Conservation (phyloP, 2,888 invertebrate genomes). For the Thera obeliscata region DNA sequence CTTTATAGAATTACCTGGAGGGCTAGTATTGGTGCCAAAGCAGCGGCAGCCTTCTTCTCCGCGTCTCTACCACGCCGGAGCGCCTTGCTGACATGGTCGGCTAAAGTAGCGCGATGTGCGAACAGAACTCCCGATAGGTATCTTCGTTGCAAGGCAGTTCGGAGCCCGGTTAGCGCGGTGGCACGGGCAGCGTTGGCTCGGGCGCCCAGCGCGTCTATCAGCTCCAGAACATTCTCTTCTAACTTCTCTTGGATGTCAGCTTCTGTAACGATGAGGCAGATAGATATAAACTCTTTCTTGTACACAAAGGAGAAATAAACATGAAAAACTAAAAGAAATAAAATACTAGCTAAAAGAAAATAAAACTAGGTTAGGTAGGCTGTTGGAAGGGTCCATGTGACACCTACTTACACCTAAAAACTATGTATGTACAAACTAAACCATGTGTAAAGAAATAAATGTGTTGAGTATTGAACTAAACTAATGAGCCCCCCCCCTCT, state of each 20-base stretch:
- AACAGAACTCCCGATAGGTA: conserved; percentile 90
- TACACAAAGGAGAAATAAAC: too few relatives aligned
- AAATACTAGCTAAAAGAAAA: too few relatives aligned
- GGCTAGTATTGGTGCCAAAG: conserved; percentile 91
- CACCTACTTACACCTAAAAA: too few relatives aligned
- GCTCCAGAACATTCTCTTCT: conserved; percentile 94
- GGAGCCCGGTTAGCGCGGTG: conserved; percentile 88
- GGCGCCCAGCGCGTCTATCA: conserved; percentile 94
- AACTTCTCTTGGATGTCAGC: conserved; percentile 85
- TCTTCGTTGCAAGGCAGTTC: conserved; percentile 90
- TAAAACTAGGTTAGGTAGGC: too few relatives aligned
- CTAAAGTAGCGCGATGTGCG: conserved; percentile 90
- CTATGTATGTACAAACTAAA: too few relatives aligned
- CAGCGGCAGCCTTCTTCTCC: conserved; percentile 93
- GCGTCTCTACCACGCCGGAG: conserved; percentile 92
- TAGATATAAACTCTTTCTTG: too few relatives aligned
- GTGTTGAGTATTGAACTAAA: too few relatives aligned
- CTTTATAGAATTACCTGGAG: conserved; percentile 86
- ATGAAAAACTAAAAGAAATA: too few relatives aligned
- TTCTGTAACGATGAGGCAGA: conserved; percentile 66
- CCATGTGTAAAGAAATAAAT: too few relatives aligned
- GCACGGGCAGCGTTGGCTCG: conserved; percentile 94
- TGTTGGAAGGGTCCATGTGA: too few relatives aligned
- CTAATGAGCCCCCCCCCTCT: too few relatives aligned
- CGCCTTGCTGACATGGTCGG: conserved; percentile 92